Evolutionary conservation across 2,888 invertebrate species (phyloP), one percentile per base, ranked within the genome.

Genomic region (Chrysolina americana): DNA sequence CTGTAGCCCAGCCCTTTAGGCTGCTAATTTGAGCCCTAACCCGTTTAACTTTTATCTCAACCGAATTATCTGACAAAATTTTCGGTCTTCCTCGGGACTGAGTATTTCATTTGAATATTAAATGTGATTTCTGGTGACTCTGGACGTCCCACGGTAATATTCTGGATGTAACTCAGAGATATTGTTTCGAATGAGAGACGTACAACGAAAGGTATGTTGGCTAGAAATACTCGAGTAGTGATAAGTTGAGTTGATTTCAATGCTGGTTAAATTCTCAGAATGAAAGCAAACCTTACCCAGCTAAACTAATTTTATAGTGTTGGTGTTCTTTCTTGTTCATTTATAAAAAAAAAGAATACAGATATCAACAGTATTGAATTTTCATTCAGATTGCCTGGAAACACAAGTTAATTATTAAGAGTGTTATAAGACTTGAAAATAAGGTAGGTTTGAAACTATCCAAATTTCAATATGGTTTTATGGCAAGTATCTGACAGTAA

Each of bases 1-100:
- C 73, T 73, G 76, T 74, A 74, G 65, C 65, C n/a, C 71, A 75
- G 73, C 71, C 76, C 76, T 76, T 73, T 73, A 73, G 76, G 73
- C 71, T 53, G 65, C 69, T 71, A 73, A 76, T 76, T 76, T 65
- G 65, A 62, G 71, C 71, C 69, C 69, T 63, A 72, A 70, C 75
- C 75, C 62, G 72, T 75, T 75, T 68, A 69, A 75, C 72, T 75
- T 75, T 75, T 73, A 75, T 75, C 75, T 75, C 47, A 70, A 65
- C 66, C 70, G 44, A 70, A 75, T 70, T 73, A 75, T 73, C 66
- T 70, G 70, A 59, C 59, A 59, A n/a, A 59, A 23, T 59, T 59
- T 59, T 59, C 28, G 36, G 19, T 53, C 53, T 10, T 53, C 11
- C 21, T 53, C 53, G 28, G 59, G 36, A 23, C 59, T 59, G 23